Conservation (phyloP, 2,113 vertebrate genomes). For the Saimiri boliviensis region DNA sequence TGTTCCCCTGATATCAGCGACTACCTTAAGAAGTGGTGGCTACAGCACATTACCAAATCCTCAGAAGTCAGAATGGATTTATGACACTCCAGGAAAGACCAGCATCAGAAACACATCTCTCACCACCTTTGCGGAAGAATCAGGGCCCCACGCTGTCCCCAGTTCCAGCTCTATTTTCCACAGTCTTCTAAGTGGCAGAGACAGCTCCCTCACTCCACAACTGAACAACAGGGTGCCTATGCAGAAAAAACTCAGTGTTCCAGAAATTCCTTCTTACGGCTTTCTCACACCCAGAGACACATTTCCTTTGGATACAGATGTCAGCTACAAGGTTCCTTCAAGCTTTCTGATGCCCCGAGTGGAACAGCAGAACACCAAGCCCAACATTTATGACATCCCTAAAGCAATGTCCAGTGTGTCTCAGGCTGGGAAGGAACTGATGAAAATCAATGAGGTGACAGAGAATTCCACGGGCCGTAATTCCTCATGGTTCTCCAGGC, state of each 20-base stretch:
- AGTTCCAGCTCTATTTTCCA: not conserved
- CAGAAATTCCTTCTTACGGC: slow-evolving; percentile 70
- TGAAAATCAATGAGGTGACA: rapidly evolving
- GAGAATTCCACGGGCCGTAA: not conserved
- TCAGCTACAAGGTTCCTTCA: slow-evolving; percentile 68
- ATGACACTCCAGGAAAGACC: slow-evolving; percentile 87
- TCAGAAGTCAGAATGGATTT: slow-evolving; percentile 91
- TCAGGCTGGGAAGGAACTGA: slow-evolving; percentile 45
- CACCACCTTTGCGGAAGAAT: slow-evolving; percentile 19
- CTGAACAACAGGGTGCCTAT: not conserved
- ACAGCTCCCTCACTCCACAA: slow-evolving; percentile 16
- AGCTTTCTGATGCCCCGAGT: slow-evolving; percentile 74
- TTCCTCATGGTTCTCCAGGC: slow-evolving; percentile 33
- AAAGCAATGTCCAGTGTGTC: slow-evolving; percentile 24
- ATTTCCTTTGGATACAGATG: not conserved
- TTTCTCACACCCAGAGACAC: slow-evolving; percentile 66
- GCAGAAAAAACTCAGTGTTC: slow-evolving; percentile 57
- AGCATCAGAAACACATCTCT: not conserved
- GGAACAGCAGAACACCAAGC: slow-evolving; percentile 77
- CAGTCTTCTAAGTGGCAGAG: not conserved
- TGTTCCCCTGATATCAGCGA: slow-evolving; percentile 26
- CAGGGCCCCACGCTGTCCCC: slow-evolving; percentile 64
- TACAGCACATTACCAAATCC: slow-evolving; percentile 87
- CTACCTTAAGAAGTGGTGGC: slow-evolving; percentile 54
- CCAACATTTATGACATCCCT: slow-evolving; percentile 86